Evolutionary conservation across 1,140 invertebrate genomes (phyloP).

Genomic region (Magallana gigas): DNA sequence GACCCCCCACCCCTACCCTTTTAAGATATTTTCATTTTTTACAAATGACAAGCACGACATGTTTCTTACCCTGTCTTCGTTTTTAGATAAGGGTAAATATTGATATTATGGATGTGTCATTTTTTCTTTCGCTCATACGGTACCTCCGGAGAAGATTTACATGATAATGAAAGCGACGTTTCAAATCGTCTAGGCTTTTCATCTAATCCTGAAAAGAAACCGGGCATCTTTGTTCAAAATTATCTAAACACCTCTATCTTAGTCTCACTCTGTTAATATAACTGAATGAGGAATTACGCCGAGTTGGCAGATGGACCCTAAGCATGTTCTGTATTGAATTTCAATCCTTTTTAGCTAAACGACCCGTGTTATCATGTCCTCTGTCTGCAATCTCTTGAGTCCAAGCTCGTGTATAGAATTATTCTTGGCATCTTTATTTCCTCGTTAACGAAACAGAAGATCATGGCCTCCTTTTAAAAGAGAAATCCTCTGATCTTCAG

Average conservation of each 20-base stretch:
- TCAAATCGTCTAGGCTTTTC: slow-evolving; percentile 13
- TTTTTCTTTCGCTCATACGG: background rate
- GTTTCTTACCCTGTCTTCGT: background rate
- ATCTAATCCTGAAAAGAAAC: slow-evolving; percentile 25
- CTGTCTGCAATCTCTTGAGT: too few relatives aligned
- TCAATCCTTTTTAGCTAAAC: background rate
- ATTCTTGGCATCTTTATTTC: too few relatives aligned
- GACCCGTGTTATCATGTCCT: background rate
- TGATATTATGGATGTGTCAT: background rate
- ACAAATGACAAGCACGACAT: background rate
- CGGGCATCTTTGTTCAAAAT: background rate
- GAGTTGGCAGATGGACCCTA: background rate
- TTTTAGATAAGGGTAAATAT: slow-evolving; percentile 1
- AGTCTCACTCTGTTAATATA: background rate
- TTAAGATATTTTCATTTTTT: background rate
- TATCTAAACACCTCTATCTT: background rate
- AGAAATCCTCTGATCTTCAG: too few relatives aligned
- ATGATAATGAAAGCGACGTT: background rate
- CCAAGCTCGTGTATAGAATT: too few relatives aligned
- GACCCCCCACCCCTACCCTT: background rate
- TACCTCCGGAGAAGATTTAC: background rate
- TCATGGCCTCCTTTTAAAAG: too few relatives aligned
- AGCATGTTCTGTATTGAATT: background rate
- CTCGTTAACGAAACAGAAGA: too few relatives aligned
- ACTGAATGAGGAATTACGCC: background rate